Base-by-base conservation (phyloP, 1,140 invertebrate genomes). In the Sitodiplosis mosellana region DNA sequence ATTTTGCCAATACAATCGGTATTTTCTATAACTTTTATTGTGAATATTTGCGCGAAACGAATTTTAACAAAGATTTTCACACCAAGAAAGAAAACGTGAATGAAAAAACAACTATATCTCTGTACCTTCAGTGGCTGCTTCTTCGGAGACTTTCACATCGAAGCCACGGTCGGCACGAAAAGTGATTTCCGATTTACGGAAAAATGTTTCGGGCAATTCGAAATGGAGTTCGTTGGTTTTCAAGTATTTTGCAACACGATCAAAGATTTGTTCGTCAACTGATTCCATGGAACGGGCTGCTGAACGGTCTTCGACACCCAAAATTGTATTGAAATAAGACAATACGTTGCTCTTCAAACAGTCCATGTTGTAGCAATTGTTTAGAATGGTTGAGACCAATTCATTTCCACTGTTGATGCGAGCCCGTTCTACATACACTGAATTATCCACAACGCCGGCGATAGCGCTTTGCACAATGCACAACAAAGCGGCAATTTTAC, bases 261-360 rank as follows among this genome's bases (percentile, higher is more conserved):
- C 74, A 47, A 78, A 75, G 49, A 87, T 77, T 22, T 80, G 76
- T 57, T 80, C 78, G 53, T 85, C 81, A 44, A 84, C 71, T 54
- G 80, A 60, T 18, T 68, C 62, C 46, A 70, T 64, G 48, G 71
- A 67, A 49, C 72, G 66, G 44, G 59, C 58, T 12, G 11, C 7
- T 45, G 66, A 67, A 27, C 63, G 63, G 52, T 80, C 79, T 19
- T 75, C 74, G 1, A 78, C 71, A 27, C 79, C 76, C 20, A 80
- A 61, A 37, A 80, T 67, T 10, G 71, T 73, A 60, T 85, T 81
- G 59, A 86, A 64, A 63, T 78, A 83, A 41, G 69, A 71, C 8
- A 87, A 65, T 46, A 84, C 74, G 61, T 82, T 77, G 54, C 72
- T 70, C 60, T 84, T 83, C 40, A 84, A 65, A 54, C 83, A 87